Base-by-base conservation (phyloP, 2,888 invertebrate genomes). In the Gryllus longicercus region DNA sequence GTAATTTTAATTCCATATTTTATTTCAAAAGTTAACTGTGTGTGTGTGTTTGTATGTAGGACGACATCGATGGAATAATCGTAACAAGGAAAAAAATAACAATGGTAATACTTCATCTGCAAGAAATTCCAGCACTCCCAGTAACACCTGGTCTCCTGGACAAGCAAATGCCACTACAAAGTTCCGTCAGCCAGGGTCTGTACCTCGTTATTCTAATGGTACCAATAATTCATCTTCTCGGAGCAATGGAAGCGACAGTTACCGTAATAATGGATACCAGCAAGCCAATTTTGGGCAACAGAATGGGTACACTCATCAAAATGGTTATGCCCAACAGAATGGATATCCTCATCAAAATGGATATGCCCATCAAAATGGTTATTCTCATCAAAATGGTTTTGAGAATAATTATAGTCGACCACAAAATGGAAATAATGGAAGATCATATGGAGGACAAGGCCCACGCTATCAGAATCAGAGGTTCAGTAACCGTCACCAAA, bases 181-280 rank as follows among this genome's bases (percentile, higher is more conserved):
- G 86, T 84, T 90, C 87, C 84, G 90, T 86, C 83, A 90, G 86
- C 83, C 89, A 88, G 78, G 86, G 10, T 75, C 78, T 25, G 25
- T 75, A 74, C 49, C 74, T 50, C 51, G 80, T 50, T 80, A 78
- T 85, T 88, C 91, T 89, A 75, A 51, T 50, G 63, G 16, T 49
- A 75, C 77, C 16, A 80, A 21, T 63, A 63, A 38, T 51, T 75
- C 86, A 25, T 18, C 63, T 63, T 63, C 63, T 18, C 63, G 63
- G 14, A 75, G 23, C 25, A 21, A 14, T 23, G 23, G 14, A 14
- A 50, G 18, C n/a, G 77, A 90, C 76, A 89, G 89, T 38, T 90
- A 90, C 84, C 91, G 90, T 38, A 91, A 90, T 83, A 91, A 90
- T 78, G 88, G 89, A 74, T 92, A 91, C 84, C 90, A 80, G 78